phyloP scores from a whole-genome alignment of 2,797 vertebrate species.

The Florisuga fusca region DNA sequence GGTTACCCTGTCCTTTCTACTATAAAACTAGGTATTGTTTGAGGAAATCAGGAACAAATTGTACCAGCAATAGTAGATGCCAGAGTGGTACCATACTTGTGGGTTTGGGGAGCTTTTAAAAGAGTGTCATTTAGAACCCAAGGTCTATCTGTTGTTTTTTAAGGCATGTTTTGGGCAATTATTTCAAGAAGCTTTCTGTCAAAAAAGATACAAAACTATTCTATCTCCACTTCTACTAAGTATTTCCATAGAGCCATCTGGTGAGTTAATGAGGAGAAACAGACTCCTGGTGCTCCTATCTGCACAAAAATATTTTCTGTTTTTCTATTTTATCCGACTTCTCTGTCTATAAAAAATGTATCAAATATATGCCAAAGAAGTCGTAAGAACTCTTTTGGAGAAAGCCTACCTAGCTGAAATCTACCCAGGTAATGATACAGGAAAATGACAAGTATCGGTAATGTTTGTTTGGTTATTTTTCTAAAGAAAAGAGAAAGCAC shows the following conservation, averaged over 20 bases:
- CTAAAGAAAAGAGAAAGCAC: not conserved
- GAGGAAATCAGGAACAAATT: not conserved
- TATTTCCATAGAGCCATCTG: constrained; percentile 1
- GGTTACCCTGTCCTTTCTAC: not conserved
- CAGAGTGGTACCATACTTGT: not conserved
- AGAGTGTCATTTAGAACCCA: not conserved
- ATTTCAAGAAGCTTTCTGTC: constrained; percentile 29
- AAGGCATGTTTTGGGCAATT: not conserved
- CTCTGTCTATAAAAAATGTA: not conserved
- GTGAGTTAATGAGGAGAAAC: constrained; percentile 31
- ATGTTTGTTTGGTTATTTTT: not conserved
- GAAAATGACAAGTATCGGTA: not conserved
- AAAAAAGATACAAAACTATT: not conserved
- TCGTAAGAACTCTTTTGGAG: not conserved
- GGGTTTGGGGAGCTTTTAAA: not conserved
- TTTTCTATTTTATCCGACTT: constrained; percentile 2
- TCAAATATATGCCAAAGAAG: not conserved
- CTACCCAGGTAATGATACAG: not conserved
- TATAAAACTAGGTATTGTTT: not conserved
- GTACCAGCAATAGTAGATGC: not conserved
- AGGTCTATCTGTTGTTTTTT: not conserved
- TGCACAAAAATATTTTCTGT: not conserved
- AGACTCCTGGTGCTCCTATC: not conserved
- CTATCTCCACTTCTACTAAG: not conserved
- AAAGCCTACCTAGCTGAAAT: not conserved